phyloP scores from a whole-genome alignment of 2,113 vertebrate genomes.

The Engystomops pustulosus region DNA sequence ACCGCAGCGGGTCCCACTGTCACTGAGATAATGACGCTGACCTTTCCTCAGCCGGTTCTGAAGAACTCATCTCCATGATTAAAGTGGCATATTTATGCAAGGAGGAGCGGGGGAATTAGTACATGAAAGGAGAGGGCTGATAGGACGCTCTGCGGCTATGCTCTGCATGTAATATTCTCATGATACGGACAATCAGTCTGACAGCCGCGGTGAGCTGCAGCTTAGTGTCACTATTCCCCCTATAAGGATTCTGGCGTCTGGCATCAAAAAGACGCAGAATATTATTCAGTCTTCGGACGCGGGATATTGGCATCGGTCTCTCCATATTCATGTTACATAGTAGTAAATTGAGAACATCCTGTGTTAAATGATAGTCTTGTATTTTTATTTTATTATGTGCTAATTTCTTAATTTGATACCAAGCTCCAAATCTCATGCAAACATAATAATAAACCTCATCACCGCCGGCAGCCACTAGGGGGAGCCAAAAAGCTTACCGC shows the following conservation, averaged over 20 bases:
- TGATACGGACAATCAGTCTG: conserved; percentile 20
- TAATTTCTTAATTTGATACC: no score
- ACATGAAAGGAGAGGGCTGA: conserved; percentile 27
- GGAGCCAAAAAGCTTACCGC: no score
- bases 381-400: no score
- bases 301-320: background rate
- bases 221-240: background rate
- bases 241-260: background rate
- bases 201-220: background rate
- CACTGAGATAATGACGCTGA: conserved; percentile 26
- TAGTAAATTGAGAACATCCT: background rate
- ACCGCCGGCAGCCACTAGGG: no score
- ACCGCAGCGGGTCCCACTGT: conserved; percentile 16
- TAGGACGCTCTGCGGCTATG: background rate
- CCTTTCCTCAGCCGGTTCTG: conserved; percentile 37
- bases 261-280: background rate
- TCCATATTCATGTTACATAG: background rate
- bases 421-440: no score
- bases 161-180: background rate
- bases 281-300: background rate
- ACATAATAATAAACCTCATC: no score
- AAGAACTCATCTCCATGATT: conserved; percentile 44
- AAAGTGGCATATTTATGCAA: conserved; percentile 42
- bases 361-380: no score
- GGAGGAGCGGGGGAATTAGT: conserved; percentile 29